phyloP scores from a whole-genome alignment of 2,797 vertebrate genomes.

The Astyanax mexicanus region DNA sequence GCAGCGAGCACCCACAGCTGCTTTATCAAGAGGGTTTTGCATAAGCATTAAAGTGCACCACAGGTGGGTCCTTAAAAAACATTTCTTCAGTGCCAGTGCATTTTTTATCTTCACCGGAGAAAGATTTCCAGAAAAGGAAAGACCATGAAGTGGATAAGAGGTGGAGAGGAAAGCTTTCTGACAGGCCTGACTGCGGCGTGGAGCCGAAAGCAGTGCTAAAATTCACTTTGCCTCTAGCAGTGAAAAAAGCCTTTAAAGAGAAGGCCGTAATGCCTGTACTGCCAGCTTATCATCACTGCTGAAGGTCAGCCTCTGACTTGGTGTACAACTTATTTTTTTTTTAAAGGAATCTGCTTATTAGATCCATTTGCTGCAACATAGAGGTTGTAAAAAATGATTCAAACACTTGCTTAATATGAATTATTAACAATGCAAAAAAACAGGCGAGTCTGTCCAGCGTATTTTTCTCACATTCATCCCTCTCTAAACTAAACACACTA shows the following conservation, averaged over 20 bases:
- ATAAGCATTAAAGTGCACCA: background rate
- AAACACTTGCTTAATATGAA: too few relatives aligned
- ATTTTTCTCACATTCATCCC: background rate
- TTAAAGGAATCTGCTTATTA: background rate
- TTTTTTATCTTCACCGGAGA: background rate
- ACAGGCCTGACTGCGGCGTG: background rate
- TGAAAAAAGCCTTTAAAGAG: slow-evolving; percentile 13
- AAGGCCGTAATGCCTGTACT: background rate
- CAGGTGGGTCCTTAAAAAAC: slow-evolving; percentile 10
- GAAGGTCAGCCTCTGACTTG: background rate
- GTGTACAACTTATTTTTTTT: background rate
- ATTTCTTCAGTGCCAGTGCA: background rate
- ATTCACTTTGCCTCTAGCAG: background rate
- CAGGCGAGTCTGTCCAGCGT: too few relatives aligned
- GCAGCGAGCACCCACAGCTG: slow-evolving; percentile 13
- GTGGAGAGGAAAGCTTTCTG: background rate
- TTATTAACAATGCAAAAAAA: too few relatives aligned
- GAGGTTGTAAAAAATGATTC: background rate
- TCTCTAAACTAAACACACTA: too few relatives aligned
- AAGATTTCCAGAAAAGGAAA: background rate
- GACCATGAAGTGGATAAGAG: slow-evolving; percentile 10
- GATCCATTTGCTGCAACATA: background rate
- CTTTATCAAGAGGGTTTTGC: slow-evolving; percentile 28
- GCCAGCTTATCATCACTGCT: background rate
- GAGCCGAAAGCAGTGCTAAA: background rate